phyloP scores from a whole-genome alignment of 2,888 invertebrate species.

The Oscheius onirici region DNA sequence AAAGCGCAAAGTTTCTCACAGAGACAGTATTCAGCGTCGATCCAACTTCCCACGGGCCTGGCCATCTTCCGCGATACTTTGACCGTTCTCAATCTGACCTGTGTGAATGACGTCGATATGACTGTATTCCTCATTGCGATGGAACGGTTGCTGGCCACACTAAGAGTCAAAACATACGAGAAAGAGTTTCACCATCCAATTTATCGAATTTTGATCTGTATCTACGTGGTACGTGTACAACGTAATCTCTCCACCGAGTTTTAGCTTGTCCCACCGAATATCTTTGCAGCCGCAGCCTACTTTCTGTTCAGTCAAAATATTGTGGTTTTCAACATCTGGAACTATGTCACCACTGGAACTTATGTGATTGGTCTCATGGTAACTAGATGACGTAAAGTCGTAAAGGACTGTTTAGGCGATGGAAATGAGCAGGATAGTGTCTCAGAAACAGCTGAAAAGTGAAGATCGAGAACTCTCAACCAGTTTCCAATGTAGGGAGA shows the following conservation, averaged over 20 bases:
- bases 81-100: not conserved
- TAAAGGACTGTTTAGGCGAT: slow-evolving; percentile 8
- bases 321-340: not conserved
- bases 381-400: not conserved
- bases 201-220: not conserved
- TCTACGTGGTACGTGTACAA: not conserved
- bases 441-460: slow-evolving; percentile 6
- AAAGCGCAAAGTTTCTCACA: no score
- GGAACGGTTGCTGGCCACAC: slow-evolving; percentile 18
- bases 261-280: slow-evolving; percentile 9
- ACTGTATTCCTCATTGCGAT: slow-evolving; percentile 21
- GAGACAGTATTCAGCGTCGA: slow-evolving; percentile 15
- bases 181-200: not conserved
- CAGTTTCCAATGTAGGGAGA: slow-evolving; percentile 25
- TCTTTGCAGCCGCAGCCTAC: not conserved
- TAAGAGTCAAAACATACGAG: slow-evolving; percentile 5
- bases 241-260: not conserved
- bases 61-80: not conserved
- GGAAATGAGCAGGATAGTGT: slow-evolving; percentile 10
- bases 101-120: slow-evolving; percentile 8
- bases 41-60: not conserved
- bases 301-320: not conserved
- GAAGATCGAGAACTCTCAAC: slow-evolving; percentile 17
- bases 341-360: slow-evolving; percentile 11
- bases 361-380: slow-evolving; percentile 13